Evolutionary conservation across 2,797 vertebrate species (phyloP).

Genomic region (Notolabrus celidotus): DNA sequence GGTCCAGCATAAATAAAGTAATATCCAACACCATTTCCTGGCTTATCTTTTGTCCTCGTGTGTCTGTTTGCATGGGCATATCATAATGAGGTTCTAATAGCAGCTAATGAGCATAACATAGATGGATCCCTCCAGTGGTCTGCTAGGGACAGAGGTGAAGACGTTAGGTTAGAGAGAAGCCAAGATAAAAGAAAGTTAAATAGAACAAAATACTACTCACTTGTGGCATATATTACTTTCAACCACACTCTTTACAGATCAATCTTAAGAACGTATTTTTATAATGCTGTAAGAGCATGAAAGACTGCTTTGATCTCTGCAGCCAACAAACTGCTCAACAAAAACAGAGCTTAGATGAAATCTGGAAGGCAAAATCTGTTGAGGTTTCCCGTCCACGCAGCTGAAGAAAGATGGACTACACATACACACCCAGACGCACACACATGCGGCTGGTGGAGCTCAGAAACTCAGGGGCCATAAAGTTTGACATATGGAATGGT

Average conservation of each 20-base stretch:
- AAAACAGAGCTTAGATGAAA: conserved; percentile 17
- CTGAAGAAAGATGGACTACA: conserved; percentile 40
- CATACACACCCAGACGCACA: conserved; percentile 30
- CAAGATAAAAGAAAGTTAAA: conserved; percentile 50
- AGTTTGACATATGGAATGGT: conserved; percentile 75
- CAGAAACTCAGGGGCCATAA: conserved; percentile 63
- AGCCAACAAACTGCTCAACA: conserved; percentile 5
- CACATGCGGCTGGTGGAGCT: conserved; percentile 52
- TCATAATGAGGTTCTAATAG: conserved; percentile 69
- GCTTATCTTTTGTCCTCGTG: conserved; percentile 56
- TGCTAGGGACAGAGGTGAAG: not conserved
- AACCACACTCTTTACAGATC: not conserved
- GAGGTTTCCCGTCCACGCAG: conserved; percentile 50
- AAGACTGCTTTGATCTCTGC: conserved; percentile 10
- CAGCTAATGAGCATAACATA: conserved; percentile 27
- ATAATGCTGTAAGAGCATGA: not conserved
- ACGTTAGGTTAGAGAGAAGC: conserved; percentile 19
- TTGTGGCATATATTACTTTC: not conserved
- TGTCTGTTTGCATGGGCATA: conserved; percentile 43
- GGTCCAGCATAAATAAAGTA: conserved; percentile 36
- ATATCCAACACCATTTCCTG: conserved; percentile 70
- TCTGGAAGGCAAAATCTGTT: conserved; percentile 33
- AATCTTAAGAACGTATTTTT: conserved; percentile 6
- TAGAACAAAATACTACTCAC: conserved; percentile 7
- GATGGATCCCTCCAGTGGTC: too few relatives aligned